phyloP scores from a whole-genome alignment of 1,140 invertebrate genomes.

The Conopomorpha cramerella region DNA sequence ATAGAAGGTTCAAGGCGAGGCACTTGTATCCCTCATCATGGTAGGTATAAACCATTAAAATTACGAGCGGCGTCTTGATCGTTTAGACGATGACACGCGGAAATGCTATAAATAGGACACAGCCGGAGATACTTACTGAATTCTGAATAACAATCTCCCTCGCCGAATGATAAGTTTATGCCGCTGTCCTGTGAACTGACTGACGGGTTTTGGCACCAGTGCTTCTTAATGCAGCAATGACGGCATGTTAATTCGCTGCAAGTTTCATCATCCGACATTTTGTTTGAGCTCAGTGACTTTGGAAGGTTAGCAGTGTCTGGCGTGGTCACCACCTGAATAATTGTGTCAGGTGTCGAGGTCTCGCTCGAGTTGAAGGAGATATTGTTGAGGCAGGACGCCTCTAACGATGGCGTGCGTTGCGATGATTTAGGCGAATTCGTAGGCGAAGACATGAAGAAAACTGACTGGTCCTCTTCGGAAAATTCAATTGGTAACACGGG shows the following conservation, averaged over 20 bases:
- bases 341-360: constrained; percentile 55
- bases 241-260: constrained; percentile 40
- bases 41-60: no score
- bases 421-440: constrained; percentile 41
- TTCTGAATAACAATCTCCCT: constrained; percentile 63
- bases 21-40: no score
- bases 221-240: constrained; percentile 60
- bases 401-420: constrained; percentile 43
- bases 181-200: constrained; percentile 78
- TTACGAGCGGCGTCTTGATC: no score
- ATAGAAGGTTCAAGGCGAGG: no score
- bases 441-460: constrained; percentile 25
- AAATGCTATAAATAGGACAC: no score
- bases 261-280: constrained; percentile 57
- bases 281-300: constrained; percentile 53
- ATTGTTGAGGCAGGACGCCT: constrained; percentile 44
- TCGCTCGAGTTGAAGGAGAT: constrained; percentile 57
- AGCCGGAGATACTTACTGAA: no score
- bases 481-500: constrained; percentile 32
- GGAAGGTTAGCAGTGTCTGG: constrained; percentile 39
- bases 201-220: constrained; percentile 66
- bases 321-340: constrained; percentile 50
- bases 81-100: no score
- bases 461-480: constrained; percentile 21
- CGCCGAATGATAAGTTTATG: constrained; percentile 74